Base-by-base conservation (phyloP, 2,113 vertebrate species). In the Callospermophilus lateralis region DNA sequence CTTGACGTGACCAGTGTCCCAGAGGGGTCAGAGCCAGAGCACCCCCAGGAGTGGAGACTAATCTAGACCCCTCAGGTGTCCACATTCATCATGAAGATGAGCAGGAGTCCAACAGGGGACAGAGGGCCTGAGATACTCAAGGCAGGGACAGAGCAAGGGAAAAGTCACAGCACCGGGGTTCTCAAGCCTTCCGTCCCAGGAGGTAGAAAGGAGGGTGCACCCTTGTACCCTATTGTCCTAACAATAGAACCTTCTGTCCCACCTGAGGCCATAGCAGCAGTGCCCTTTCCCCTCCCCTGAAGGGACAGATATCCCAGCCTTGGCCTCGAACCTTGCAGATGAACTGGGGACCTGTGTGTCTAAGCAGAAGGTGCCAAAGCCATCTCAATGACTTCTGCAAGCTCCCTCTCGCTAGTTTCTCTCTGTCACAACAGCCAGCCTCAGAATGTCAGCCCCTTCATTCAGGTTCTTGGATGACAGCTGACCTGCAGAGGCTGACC, bases 41-140 rank as follows among this genome's bases (percentile, higher is more conserved):
- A 16, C 15, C 0, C 37, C 1, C 1, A 83, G 13, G 53, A 85
- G 8, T 0, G 12, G 79, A 37, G 8, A 26, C 6, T 15, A 39
- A 19, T 3, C 37, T 39, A 13, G 12, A 16, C 24, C 39, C 53
- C 45, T 58, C 11, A 24, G 4, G 22, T 32, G 34, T 17, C 9
- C 13, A 1, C 34, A 2, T 72, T 12, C 72, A 61, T 34, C n/a
- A 10, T 76, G 58, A 32, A 32, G 12, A 37, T 32, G 30, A 78
- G 17, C 28, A 30, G n/a, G 28, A 10, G 45, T 53, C 20, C 11
- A 61, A 26, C 0, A 0, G 15, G 3, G 3, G 22, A 9, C 30
- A 48, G 28, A 65, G 0, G 4, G 9, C 9, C 20, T 15, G 17
- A 20, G 42, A 6, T 68, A 8, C 42, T 68, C 3, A 15, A 11